phyloP scores from a whole-genome alignment of 2,113 vertebrate species.

The Catharus fuscescens region DNA sequence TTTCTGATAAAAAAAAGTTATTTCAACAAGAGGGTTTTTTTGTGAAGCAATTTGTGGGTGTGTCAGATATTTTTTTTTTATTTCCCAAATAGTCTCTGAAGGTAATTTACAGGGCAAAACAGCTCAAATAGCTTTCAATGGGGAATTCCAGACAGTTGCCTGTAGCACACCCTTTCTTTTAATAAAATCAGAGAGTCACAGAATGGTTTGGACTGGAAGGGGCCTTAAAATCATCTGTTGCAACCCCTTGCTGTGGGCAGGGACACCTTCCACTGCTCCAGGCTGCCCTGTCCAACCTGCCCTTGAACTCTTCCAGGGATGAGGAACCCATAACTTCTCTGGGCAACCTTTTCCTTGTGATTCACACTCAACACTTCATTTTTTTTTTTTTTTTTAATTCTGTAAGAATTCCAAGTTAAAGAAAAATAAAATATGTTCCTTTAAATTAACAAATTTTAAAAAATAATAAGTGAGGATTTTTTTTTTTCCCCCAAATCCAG shows the following conservation, averaged over 20 bases:
- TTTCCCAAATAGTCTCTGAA: neutral
- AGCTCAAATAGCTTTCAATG: neutral
- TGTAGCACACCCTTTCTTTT: neutral
- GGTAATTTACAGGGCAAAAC: neutral
- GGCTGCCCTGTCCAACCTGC: neutral
- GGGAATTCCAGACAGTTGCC: neutral
- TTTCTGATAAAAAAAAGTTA: neutral
- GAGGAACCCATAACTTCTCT: neutral
- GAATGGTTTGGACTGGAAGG: neutral
- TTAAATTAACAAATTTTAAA: neutral
- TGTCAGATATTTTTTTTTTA: neutral
- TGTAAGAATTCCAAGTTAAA: neutral
- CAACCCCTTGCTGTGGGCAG: neutral
- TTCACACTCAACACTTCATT: neutral
- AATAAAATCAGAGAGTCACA: neutral
- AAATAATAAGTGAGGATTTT: neutral
- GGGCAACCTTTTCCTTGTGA: neutral
- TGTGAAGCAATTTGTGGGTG: neutral
- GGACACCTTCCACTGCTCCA: neutral
- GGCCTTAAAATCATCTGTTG: neutral
- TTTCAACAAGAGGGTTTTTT: neutral
- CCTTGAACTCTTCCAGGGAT: neutral
- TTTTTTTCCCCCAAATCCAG: neutral
- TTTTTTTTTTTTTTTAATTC: neutral
- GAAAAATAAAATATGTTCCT: neutral